A percentile compares a stretch with the other conserved stretches of the same genome.
phyloP scores from a whole-genome alignment of 2,113 vertebrate species.

The Myxocyprinus asiaticus region DNA sequence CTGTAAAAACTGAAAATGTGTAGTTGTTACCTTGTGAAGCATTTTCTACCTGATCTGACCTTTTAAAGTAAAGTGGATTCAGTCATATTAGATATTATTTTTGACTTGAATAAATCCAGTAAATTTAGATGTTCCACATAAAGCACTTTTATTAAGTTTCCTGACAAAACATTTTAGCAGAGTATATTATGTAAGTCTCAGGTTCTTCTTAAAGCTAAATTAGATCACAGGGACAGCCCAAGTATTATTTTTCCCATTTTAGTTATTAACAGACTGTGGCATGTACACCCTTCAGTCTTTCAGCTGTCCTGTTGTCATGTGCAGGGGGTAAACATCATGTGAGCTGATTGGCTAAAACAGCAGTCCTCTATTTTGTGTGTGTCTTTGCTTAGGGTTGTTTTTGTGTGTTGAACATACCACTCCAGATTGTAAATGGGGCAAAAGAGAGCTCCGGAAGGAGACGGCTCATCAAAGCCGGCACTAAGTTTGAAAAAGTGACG shows the following conservation, averaged over 20 bases:
- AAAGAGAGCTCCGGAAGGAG: constrained; percentile 43
- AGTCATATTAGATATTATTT: no score
- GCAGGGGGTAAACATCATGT: constrained; percentile 22
- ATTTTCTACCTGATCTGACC: no score
- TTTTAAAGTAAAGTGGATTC: no score
- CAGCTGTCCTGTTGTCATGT: constrained; percentile 15
- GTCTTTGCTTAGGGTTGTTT: no score
- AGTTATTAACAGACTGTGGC: constrained; percentile 1
- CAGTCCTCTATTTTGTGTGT: constrained; percentile 29
- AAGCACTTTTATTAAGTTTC: no score
- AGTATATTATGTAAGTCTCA: no score
- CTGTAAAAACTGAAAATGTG: no score
- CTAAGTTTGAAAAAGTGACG: constrained; percentile 55
- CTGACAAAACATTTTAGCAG: no score
- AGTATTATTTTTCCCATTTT: background rate
- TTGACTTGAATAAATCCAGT: no score
- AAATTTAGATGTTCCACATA: no score
- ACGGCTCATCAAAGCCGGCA: constrained; percentile 49
- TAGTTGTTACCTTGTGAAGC: no score
- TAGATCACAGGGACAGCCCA: background rate
- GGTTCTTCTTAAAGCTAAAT: no score
- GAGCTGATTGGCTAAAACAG: constrained; percentile 30
- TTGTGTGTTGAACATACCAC: constrained; percentile 42
- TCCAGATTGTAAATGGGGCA: constrained; percentile 41
- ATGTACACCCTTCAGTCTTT: constrained; percentile 24